phyloP scores from a whole-genome alignment of 2,797 vertebrate genomes.

The Pristis pectinata region DNA sequence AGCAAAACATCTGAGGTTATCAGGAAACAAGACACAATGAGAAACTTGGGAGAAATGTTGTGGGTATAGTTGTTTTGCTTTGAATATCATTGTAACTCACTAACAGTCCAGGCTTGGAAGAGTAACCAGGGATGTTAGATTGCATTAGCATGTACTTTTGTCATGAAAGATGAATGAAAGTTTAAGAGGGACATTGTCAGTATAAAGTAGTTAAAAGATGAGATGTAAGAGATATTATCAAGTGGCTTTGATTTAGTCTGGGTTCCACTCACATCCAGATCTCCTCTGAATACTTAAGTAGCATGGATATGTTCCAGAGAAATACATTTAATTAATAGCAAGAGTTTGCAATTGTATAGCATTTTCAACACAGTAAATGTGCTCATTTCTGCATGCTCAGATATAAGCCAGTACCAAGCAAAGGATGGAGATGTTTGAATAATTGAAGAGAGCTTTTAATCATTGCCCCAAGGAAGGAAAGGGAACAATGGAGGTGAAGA shows the following conservation, averaged over 20 bases:
- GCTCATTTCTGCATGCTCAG: background rate
- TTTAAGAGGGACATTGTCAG: background rate
- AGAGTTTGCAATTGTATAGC: background rate
- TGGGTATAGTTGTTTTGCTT: background rate
- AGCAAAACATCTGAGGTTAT: background rate
- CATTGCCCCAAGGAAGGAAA: too few relatives aligned
- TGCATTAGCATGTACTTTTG: too few relatives aligned
- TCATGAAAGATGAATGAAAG: constrained; percentile 4
- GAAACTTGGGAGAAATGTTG: background rate
- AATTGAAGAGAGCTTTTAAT: too few relatives aligned
- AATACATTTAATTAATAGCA: background rate
- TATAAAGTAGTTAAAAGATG: background rate
- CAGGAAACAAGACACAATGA: background rate
- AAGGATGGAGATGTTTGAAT: too few relatives aligned
- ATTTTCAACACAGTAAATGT: background rate
- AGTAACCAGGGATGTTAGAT: background rate
- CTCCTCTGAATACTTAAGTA: background rate
- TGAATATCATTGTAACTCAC: background rate
- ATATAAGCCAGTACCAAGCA: background rate
- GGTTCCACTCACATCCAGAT: background rate
- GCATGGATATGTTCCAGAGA: background rate
- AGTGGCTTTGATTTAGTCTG: background rate
- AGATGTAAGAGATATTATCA: background rate
- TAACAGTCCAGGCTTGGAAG: background rate
- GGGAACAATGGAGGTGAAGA: too few relatives aligned